These are phyloP conservation scores for Brachionus calyciflorus DNA, from an alignment of 1,140 invertebrate species.

Conservation along the genomic window DNA sequence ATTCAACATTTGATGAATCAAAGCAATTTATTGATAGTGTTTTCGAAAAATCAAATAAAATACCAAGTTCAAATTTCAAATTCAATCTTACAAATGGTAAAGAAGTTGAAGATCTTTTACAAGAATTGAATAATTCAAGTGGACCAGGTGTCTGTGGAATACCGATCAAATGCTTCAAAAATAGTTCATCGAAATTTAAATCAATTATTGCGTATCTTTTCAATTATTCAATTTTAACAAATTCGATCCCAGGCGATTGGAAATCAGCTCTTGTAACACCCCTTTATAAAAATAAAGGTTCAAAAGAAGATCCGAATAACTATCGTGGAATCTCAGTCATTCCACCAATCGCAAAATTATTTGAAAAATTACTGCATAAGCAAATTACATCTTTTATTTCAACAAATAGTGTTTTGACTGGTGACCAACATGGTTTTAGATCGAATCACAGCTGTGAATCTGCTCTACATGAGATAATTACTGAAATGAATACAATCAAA, in stretches of 20 bases:
- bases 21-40: neutral
- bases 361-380: no score
- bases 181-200: no score
- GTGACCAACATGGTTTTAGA: no score
- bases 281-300: conserved; percentile 48
- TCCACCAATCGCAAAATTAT: conserved; percentile 39
- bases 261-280: conserved; percentile 46
- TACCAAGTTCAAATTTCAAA: neutral
- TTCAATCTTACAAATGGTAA: neutral
- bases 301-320: conserved; percentile 46
- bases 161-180: neutral
- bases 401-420: no score
- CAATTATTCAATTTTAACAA: neutral
- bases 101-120: neutral
- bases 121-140: neutral
- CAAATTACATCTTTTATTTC: no score
- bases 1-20: neutral
- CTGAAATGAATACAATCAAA: no score
- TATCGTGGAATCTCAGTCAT: conserved; percentile 48
- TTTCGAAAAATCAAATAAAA: neutral
- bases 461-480: no score
- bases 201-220: neutral
- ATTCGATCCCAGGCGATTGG: conserved; percentile 45
- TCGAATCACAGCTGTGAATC: no score
- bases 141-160: neutral